Conservation (phyloP, 1,140 invertebrate genomes). For the Venustaconcha ellipsiformis region DNA sequence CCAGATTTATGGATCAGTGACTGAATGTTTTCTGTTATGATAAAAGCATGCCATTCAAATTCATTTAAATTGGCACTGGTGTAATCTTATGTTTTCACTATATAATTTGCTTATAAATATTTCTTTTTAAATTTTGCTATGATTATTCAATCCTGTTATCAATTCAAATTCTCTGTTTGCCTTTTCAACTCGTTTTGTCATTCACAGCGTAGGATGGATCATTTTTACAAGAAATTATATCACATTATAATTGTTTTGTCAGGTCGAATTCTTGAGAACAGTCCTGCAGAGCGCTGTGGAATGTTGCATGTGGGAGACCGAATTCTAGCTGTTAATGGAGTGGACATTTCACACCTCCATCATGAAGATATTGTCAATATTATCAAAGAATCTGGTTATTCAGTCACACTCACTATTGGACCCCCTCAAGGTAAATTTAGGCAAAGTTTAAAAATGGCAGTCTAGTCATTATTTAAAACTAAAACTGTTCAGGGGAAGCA, state of each 20-base stretch:
- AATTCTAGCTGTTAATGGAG: constrained; percentile 95
- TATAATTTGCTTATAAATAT: not conserved
- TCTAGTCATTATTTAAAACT: too few relatives aligned
- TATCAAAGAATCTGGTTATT: constrained; percentile 92
- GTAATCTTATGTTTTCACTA: too few relatives aligned
- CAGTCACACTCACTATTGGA: constrained; percentile 90
- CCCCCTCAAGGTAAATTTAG: constrained; percentile 58
- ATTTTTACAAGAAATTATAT: constrained; percentile 6
- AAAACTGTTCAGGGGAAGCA: too few relatives aligned
- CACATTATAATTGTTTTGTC: constrained; percentile 33
- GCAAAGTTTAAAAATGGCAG: not conserved
- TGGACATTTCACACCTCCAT: constrained; percentile 90
- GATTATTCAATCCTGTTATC: not conserved
- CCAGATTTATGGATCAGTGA: too few relatives aligned
- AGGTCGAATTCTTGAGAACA: constrained; percentile 94
- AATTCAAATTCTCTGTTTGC: not conserved
- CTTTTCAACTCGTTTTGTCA: not conserved
- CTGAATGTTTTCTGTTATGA: too few relatives aligned
- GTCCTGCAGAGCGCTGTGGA: constrained; percentile 93
- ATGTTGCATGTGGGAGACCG: constrained; percentile 93
- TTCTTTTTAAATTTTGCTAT: not conserved
- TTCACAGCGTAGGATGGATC: not conserved
- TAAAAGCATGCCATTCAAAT: too few relatives aligned
- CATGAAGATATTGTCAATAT: constrained; percentile 96
- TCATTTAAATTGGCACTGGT: too few relatives aligned